Percentiles rank a stretch among this genome's conserved stretches.
Evolutionary conservation across 2,888 invertebrate genomes (phyloP).

Genomic region (Elaeidobius kamerunicus): DNA sequence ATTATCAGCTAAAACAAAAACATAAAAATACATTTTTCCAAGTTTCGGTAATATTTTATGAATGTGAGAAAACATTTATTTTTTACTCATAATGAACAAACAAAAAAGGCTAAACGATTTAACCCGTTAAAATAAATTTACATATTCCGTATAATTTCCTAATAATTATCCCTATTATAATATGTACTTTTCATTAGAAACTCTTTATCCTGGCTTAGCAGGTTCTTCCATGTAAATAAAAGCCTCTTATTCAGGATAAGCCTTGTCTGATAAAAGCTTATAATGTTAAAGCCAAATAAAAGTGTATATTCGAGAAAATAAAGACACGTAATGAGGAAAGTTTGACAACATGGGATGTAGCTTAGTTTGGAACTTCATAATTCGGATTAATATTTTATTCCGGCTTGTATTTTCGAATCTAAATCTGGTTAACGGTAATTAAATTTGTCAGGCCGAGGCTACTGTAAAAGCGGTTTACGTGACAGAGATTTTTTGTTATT

Average conservation of each 20-base stretch:
- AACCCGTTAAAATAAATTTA: too few species aligned
- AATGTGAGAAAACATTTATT: too few species aligned
- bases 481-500: too few species aligned
- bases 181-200: slow-evolving; percentile 13
- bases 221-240: slow-evolving; percentile 6
- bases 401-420: slow-evolving; percentile 5
- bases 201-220: slow-evolving; percentile 7
- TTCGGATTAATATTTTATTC: slow-evolving; percentile 9
- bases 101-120: too few species aligned
- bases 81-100: too few species aligned
- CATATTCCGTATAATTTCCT: slow-evolving; percentile 1
- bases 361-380: slow-evolving; percentile 6
- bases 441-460: neutral
- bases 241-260: slow-evolving; percentile 13
- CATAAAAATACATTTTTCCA: too few species aligned
- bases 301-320: slow-evolving; percentile 5
- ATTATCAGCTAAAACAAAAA: too few species aligned
- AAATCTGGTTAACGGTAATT: neutral
- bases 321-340: slow-evolving; percentile 15
- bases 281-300: slow-evolving; percentile 4
- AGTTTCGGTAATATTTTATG: too few species aligned
- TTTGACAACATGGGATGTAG: slow-evolving; percentile 11
- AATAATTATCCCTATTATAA: slow-evolving; percentile 10
- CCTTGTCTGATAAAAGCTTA: slow-evolving; percentile 9
- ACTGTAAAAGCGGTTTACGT: too few species aligned